These are phyloP conservation scores for Rhyacichthys aspro DNA, from an alignment of 2,797 vertebrate species.

Conservation along the genomic window DNA sequence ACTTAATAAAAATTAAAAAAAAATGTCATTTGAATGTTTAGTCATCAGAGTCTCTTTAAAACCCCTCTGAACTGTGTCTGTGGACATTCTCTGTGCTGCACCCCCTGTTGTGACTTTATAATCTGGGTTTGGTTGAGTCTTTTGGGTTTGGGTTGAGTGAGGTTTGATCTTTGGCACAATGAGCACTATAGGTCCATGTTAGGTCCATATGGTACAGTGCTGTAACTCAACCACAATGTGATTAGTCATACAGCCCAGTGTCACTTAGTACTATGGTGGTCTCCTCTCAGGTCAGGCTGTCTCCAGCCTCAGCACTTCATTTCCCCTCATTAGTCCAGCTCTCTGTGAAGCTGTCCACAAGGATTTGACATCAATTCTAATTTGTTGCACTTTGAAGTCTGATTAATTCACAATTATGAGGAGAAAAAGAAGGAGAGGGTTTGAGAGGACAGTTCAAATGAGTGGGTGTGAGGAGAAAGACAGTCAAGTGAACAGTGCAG, in stretches of 20 bases:
- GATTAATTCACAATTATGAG: constrained; percentile 69
- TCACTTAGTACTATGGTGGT: constrained; percentile 12
- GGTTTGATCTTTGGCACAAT: neutral
- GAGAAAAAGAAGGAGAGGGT: constrained; percentile 29
- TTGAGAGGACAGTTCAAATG: constrained; percentile 18
- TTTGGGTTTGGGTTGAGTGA: neutral
- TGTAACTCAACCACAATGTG: neutral
- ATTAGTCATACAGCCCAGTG: constrained; percentile 5
- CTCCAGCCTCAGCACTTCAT: constrained; percentile 59
- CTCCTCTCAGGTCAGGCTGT: constrained; percentile 40
- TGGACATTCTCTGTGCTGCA: no score
- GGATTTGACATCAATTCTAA: constrained; percentile 72
- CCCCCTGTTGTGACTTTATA: no score
- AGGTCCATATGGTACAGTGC: neutral
- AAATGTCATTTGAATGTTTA: no score
- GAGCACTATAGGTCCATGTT: neutral
- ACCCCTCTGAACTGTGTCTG: no score
- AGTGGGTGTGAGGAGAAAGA: constrained; percentile 8
- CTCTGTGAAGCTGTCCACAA: constrained; percentile 53
- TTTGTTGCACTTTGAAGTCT: constrained; percentile 71
- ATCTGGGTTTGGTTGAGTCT: no score
- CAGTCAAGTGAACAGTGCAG: constrained; percentile 14
- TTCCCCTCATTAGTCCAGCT: constrained; percentile 62
- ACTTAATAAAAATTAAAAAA: no score
- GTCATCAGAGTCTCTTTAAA: no score